Evolutionary conservation across 1,140 invertebrate species (phyloP).

Genomic region (Drosophila mojavensis): DNA sequence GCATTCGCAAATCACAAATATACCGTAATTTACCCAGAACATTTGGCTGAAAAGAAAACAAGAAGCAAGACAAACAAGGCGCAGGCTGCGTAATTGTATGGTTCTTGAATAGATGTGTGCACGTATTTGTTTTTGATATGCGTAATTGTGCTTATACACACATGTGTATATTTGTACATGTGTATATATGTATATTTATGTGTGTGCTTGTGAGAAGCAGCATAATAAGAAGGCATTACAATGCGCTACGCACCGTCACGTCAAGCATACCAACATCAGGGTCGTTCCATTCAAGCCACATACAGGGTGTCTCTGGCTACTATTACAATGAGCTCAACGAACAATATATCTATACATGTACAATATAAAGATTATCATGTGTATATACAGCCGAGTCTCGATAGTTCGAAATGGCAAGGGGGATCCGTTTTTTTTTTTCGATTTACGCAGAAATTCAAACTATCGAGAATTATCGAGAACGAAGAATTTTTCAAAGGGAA

Average conservation of each 20-base stretch:
- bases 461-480: too few relatives aligned
- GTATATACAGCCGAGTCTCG: too few relatives aligned
- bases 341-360: too few relatives aligned
- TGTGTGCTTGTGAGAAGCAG: slow-evolving; percentile 3
- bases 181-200: slow-evolving; percentile 22
- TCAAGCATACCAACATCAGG: slow-evolving; percentile 70
- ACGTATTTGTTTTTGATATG: slow-evolving; percentile 48
- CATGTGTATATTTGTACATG: slow-evolving; percentile 14
- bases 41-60: slow-evolving; percentile 42
- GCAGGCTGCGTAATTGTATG: slow-evolving; percentile 64
- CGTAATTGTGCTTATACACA: slow-evolving; percentile 38
- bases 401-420: too few relatives aligned
- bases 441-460: too few relatives aligned
- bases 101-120: slow-evolving; percentile 37
- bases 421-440: too few relatives aligned
- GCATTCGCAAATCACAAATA: slow-evolving; percentile 59
- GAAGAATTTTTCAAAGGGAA: too few relatives aligned
- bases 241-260: slow-evolving; percentile 55
- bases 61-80: slow-evolving; percentile 36
- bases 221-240: slow-evolving; percentile 40
- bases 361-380: too few relatives aligned
- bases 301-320: slow-evolving; percentile 20
- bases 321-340: not conserved
- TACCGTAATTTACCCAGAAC: slow-evolving; percentile 47
- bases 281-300: slow-evolving; percentile 30